Evolutionary conservation across 2,113 vertebrate species (phyloP), one percentile per base, ranked within the genome.

Genomic region (Sarotherodon lohbergeri): DNA sequence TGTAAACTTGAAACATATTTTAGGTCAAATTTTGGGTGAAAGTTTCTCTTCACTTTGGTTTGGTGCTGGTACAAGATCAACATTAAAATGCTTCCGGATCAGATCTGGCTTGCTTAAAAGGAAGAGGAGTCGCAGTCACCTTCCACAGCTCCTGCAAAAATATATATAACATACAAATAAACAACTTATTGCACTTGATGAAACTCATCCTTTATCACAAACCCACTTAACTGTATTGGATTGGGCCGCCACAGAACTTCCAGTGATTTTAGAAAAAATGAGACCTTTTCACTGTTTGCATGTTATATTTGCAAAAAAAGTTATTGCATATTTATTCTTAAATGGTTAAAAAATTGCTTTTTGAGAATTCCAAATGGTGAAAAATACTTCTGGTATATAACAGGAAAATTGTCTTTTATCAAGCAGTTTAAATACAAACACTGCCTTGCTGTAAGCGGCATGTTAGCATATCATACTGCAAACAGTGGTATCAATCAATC

Each of bases 81-180:
- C 80, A 79, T 52, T 41, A 57, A 24, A 27, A 6, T 1, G 5
- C 52, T n/a, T 79, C 16, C 2, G 41, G 24, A 4, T 66, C 56
- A 24, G 17, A 56, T 17, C 3, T 24, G 46, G 4, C 16, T 29
- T 3, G 12, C 19, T 63, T 79, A 1, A 3, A 17, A 7, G 27
- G 61, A 13, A 83, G 63, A 6, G 81, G 87, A 56, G 86, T 85
- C 4, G 22, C 27, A 4, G 83, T 88, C 66, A 94, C 54, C 83
- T 93, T 94, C 93, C 93, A 94, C 13, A 94, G 84, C 85, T 94
- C 93, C 93, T 94, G 57, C 6, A 89, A 36, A 66, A 41, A 59
- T 12, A 29, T 29, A 76, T 76, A 19, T 8, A 78, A 78, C 27
- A 50, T 48, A 50, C 71, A 76, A 48, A 76, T 29, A 76, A 48